Conservation (phyloP, 2,797 vertebrate species). For the Enteromius afrohamiltoni region DNA sequence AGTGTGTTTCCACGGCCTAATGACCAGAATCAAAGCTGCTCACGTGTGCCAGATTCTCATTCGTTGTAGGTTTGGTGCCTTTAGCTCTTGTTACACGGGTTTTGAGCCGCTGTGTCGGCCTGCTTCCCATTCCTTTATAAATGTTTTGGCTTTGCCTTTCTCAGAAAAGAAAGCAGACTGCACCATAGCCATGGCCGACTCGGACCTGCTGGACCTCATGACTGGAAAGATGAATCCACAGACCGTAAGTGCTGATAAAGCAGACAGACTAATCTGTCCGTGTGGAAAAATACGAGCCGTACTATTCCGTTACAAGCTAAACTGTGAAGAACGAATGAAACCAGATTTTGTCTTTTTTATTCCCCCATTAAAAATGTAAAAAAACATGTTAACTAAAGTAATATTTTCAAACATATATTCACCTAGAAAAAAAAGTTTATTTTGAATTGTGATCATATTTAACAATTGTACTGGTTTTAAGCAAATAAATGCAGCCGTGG, state of each 20-base stretch:
- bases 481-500: background rate
- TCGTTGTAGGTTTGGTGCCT: too few relatives aligned
- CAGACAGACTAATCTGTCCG: background rate
- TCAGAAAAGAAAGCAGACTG: constrained; percentile 91
- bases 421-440: background rate
- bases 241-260: constrained; percentile 73
- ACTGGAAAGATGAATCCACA: constrained; percentile 95
- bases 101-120: background rate
- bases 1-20: background rate
- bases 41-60: background rate
- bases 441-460: background rate
- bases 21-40: constrained; percentile 1
- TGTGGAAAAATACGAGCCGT: too few relatives aligned
- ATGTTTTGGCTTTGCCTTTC: constrained; percentile 47
- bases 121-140: background rate
- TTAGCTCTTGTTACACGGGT: too few relatives aligned
- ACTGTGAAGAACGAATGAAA: background rate
- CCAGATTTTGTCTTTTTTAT: background rate
- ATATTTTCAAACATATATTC: background rate
- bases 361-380: background rate
- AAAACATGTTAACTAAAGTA: background rate
- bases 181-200: constrained; percentile 87
- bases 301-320: background rate
- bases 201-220: constrained; percentile 88
- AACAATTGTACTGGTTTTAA: background rate